Conservation (phyloP, 2,113 vertebrate genomes). For the Gasterosteus aculeatus region DNA sequence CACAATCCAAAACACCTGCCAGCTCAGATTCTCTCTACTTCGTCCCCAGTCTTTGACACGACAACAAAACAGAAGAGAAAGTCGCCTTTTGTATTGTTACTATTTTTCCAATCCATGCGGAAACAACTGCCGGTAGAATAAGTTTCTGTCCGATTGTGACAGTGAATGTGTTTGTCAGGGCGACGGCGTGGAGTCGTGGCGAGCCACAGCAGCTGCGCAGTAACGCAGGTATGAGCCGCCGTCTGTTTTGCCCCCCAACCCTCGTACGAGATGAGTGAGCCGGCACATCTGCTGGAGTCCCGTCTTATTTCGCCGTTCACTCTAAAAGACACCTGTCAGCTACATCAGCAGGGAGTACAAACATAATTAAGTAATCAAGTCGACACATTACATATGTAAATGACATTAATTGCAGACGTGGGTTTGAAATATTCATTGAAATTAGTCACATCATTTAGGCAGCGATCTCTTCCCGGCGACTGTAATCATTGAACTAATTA, state of each 20-base stretch:
- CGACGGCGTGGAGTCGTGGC: constrained; percentile 35
- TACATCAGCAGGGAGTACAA: constrained; percentile 63
- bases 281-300: constrained; percentile 36
- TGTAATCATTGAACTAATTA: constrained; percentile 74
- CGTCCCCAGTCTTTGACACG: neutral
- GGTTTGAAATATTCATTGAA: constrained; percentile 77
- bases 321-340: constrained; percentile 66
- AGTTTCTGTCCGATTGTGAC: constrained; percentile 47
- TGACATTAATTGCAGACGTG: constrained; percentile 77
- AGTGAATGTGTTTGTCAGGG: constrained; percentile 51
- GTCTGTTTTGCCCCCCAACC: neutral
- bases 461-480: constrained; percentile 61
- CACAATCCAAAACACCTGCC: neutral
- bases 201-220: constrained; percentile 31
- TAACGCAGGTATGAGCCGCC: constrained; percentile 19
- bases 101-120: constrained; percentile 13
- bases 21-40: neutral
- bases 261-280: neutral
- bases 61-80: constrained; percentile 8
- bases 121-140: constrained; percentile 44
- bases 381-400: constrained; percentile 77
- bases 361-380: constrained; percentile 77
- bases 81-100: neutral
- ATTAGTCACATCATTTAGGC: constrained; percentile 76
- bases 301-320: constrained; percentile 7